Base-by-base conservation (phyloP, 1,140 invertebrate genomes). In the Parapsyche elsis region DNA sequence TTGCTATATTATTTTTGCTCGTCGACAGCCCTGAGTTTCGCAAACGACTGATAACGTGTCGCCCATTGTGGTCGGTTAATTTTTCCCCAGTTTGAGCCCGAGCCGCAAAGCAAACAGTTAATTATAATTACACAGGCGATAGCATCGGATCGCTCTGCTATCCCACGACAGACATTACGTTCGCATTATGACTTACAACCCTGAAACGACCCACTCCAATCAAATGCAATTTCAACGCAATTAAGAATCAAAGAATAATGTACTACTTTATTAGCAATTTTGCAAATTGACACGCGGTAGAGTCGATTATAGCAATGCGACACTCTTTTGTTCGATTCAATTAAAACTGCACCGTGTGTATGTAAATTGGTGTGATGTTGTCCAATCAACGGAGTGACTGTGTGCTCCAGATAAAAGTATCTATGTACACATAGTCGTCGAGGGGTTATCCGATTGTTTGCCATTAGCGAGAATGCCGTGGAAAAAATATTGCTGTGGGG, bases 71-170 rank as follows among this genome's bases (percentile, higher is more conserved):
- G 9, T n/a, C 14, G 53, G 53, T 10, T 21, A 21, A 21, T 57
- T 16, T 21, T 57, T 57, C 21, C n/a, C 23, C 38, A 38, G 19
- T 38, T 38, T 38, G 30, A 38, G 30, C 7, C 30, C 30, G 30
- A n/a, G 21, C 9, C n/a, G 45, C 45, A 77, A 64, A 77, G 59
- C 53, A 77, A 77, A 77, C 53, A 26, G 75, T 77, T 77, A 77
- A 77, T 77, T 61, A 77, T 64, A 61, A 77, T 77, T 61, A 77
- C 49, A 77, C 30, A 59, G 46, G 16, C 24, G 75, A 77, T 77
- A 77, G 24, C 49, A 77, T 77, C 75, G 19, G 5, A 77, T 24
- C 21, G 23, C 21, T 16, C 21, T 9, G n/a, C 19, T 38, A 0
- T 26, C 12, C 57, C 49, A n/a, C 2, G 2, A 1, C 10, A 53